Base-by-base conservation (phyloP, 1,140 invertebrate species). In the Eupristina koningsbergeri region DNA sequence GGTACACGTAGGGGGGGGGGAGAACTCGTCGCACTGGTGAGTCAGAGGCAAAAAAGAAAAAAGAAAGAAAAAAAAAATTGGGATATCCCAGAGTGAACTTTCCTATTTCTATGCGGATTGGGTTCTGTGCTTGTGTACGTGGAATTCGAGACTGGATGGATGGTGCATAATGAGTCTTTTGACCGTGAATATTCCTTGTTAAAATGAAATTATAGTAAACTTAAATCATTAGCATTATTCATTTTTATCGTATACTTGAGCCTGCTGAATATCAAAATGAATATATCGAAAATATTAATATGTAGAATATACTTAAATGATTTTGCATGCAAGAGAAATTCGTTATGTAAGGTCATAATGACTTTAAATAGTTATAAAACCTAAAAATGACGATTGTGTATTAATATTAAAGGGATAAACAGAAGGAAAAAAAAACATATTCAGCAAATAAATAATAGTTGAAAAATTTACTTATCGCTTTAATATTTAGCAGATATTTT, bases 151-250 rank as follows among this genome's bases (percentile, higher is more conserved):
- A 67, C 45, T 78, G n/a, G 36, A 67, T 78, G n/a, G 36, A 67
- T n/a, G n/a, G 34, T 45, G 50, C 39, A 45, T 63, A 74, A 74
- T 63, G 69, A 34, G 71, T 34, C 80, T 75, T 61, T 47, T 74
- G 80, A 81, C 80, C 80, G 53, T 81, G 71, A 81, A 41, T 63
- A 39, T n/a, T 34, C 3, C 69, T 63, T n/a, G 53, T 81, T 75
- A 75, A 81, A 75, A 81, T 74, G 39, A 47, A 17, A 81, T 81
- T 81, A 81, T 36, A 26, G 19, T 15, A 34, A n/a, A 79, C 61
- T 63, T 39, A 67, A 79, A 79, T 45, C 34, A n/a, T 79, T 45
- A 45, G 6, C 5, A 67, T 64, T 45, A 67, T 79, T 26, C 31
- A 53, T 58, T 76, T 34, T 50, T 71, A n/a, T 8, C 9, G 41